Percentiles rank a stretch among this genome's conserved stretches.
Evolutionary conservation across 2,888 invertebrate genomes (phyloP).

Genomic region (Xanthia togata): DNA sequence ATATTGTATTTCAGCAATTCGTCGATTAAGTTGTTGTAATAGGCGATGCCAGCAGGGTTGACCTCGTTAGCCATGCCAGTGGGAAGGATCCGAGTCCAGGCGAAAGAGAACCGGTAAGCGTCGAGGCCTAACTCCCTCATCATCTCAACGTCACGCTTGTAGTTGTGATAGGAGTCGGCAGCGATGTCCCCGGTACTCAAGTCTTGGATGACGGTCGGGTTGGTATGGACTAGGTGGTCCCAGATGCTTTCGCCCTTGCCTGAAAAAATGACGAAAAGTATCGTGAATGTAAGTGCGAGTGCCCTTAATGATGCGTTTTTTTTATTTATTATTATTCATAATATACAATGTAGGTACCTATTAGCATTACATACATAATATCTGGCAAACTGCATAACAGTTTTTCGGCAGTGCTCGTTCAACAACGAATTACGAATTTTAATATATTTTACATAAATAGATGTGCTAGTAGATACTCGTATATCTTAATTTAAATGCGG

Average conservation of each 20-base stretch:
- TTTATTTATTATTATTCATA: no score
- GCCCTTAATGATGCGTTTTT: no score
- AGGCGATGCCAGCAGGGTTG: constrained; percentile 91
- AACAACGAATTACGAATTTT: no score
- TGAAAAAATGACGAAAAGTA: constrained; percentile 33
- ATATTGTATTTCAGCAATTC: constrained; percentile 91
- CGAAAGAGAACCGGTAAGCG: constrained; percentile 89
- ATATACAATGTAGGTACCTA: no score
- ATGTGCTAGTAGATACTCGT: no score
- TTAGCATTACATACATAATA: no score
- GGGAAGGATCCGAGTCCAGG: constrained; percentile 92
- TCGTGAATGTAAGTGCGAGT: neutral
- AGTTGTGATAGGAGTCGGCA: constrained; percentile 91
- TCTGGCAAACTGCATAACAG: no score
- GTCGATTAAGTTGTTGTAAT: constrained; percentile 92
- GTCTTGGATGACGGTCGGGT: constrained; percentile 69
- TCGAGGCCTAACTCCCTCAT: constrained; percentile 84
- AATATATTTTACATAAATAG: no score
- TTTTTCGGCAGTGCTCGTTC: no score
- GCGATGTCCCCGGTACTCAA: constrained; percentile 89
- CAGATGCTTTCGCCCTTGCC: constrained; percentile 77
- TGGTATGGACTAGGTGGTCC: constrained; percentile 74
- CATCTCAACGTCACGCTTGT: constrained; percentile 88
- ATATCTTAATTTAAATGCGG: no score
- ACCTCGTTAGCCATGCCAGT: constrained; percentile 87